Conservation (phyloP, 2,797 vertebrate genomes). For the Eurystomus glaucurus region DNA sequence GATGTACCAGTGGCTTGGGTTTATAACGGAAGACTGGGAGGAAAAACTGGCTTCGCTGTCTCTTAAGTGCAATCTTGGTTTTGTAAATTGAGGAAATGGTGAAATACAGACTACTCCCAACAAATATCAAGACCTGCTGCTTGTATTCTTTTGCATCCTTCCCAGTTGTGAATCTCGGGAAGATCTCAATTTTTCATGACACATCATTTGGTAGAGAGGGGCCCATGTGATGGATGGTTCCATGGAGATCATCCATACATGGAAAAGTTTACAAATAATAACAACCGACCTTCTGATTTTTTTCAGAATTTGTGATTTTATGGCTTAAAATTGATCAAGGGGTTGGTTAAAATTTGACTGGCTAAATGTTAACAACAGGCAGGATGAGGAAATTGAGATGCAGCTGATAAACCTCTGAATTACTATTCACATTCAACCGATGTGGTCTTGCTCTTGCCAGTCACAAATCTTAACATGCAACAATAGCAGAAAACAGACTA, state of each 20-base stretch:
- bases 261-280: neutral
- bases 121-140: neutral
- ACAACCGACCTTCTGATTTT: neutral
- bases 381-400: neutral
- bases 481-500: neutral
- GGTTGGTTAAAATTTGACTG: neutral
- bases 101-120: neutral
- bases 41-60: neutral
- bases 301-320: neutral
- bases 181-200: neutral
- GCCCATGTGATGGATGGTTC: neutral
- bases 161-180: neutral
- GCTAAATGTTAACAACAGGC: neutral
- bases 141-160: neutral
- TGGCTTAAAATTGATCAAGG: neutral
- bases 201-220: neutral
- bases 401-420: neutral
- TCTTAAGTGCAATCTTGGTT: neutral
- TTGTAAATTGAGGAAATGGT: neutral
- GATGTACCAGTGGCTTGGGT: neutral
- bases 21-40: neutral
- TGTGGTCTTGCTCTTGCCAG: neutral
- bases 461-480: neutral
- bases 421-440: neutral
- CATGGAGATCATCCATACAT: neutral